Evolutionary conservation across 2,113 vertebrate species (phyloP).

Genomic region (Corvus hawaiiensis): DNA sequence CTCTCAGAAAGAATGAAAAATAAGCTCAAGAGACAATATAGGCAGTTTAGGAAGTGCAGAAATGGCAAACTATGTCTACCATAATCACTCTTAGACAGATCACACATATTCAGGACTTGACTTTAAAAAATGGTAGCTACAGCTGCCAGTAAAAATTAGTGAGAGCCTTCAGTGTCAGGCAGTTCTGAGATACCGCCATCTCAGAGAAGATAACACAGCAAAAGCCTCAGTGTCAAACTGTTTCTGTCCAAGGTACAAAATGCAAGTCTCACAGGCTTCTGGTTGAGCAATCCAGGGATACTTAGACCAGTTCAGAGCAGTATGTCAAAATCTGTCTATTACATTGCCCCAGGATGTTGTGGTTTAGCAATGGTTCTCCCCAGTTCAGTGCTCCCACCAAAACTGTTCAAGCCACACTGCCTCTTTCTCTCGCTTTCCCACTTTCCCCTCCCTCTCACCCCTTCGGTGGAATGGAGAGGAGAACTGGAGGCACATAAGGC

Average conservation of each 20-base stretch:
- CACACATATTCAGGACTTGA: background rate
- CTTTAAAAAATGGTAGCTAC: background rate
- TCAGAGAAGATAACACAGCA: background rate
- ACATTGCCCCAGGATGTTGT: background rate
- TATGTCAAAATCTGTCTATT: background rate
- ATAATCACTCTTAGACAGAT: background rate
- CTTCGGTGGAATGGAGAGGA: rapidly evolving
- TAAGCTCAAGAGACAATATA: background rate
- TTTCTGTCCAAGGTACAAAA: background rate
- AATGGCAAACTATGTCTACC: background rate
- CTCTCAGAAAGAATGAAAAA: background rate
- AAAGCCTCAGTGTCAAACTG: background rate
- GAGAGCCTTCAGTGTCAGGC: background rate
- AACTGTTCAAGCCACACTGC: background rate
- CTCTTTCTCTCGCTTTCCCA: rapidly evolving
- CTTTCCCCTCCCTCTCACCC: background rate
- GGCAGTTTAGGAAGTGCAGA: background rate
- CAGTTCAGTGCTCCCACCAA: background rate
- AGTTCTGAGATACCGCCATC: background rate
- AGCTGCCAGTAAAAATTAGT: background rate
- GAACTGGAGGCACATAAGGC: background rate
- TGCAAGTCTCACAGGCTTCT: background rate
- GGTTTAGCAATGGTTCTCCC: background rate
- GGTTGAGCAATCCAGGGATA: background rate
- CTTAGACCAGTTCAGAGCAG: background rate